These are phyloP conservation scores for Clusia tigrina DNA, from an alignment of 2,888 invertebrate species.

Conservation along the genomic window DNA sequence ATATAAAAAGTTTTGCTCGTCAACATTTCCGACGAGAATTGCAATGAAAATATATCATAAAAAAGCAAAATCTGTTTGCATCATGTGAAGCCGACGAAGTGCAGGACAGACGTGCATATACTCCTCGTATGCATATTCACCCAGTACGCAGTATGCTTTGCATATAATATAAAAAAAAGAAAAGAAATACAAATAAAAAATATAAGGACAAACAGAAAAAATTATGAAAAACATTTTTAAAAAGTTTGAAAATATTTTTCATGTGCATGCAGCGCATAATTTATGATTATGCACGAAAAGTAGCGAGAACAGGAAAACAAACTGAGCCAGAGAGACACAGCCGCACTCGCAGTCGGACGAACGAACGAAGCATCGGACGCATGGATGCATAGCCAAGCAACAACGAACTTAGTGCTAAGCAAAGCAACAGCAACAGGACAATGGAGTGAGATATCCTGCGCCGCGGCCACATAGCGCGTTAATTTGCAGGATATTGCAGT, in stretches of 20 bases:
- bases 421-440: constrained; percentile 24
- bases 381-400: constrained; percentile 14
- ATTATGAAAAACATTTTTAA: constrained; percentile 31
- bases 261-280: constrained; percentile 52
- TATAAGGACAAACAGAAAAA: constrained; percentile 26
- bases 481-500: constrained; percentile 25
- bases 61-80: constrained; percentile 23
- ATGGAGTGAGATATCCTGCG: constrained; percentile 29
- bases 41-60: constrained; percentile 27
- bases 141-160: constrained; percentile 10
- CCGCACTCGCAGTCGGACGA: constrained; percentile 13
- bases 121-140: constrained; percentile 6
- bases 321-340: no score
- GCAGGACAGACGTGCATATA: constrained; percentile 17
- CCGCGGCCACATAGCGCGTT: constrained; percentile 27
- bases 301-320: constrained; percentile 16
- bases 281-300: constrained; percentile 52
- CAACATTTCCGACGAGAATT: constrained; percentile 31
- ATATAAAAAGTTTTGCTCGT: constrained; percentile 38
- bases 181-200: constrained; percentile 35
- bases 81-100: constrained; percentile 15
- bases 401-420: constrained; percentile 22
- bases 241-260: constrained; percentile 42
- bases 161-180: constrained; percentile 24
- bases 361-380: constrained; percentile 15